phyloP scores from a whole-genome alignment of 1,140 invertebrate genomes.

The Melitaea cinxia region DNA sequence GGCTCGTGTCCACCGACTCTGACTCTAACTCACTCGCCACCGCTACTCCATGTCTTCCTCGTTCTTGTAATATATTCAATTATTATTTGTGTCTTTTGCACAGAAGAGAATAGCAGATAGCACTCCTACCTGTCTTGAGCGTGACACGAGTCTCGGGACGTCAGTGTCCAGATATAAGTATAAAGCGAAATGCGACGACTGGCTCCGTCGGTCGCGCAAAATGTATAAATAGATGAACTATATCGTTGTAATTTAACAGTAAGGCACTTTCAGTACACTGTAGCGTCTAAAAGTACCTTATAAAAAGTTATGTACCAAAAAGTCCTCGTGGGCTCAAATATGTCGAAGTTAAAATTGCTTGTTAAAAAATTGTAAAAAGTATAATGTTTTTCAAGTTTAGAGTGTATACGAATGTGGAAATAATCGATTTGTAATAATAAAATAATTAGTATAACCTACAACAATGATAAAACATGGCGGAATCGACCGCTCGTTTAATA shows the following conservation, averaged over 20 bases:
- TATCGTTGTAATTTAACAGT: slow-evolving; percentile 65
- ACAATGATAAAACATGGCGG: slow-evolving; percentile 32
- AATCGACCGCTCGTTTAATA: slow-evolving; percentile 39
- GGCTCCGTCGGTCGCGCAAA: slow-evolving; percentile 23
- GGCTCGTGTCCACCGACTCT: slow-evolving; percentile 1
- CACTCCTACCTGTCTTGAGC: not conserved
- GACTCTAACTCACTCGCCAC: not conserved
- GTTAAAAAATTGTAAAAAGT: slow-evolving; percentile 68
- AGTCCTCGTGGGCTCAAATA: slow-evolving; percentile 54
- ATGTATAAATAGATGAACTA: slow-evolving; percentile 75
- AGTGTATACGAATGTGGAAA: slow-evolving; percentile 59
- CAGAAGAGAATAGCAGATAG: not conserved
- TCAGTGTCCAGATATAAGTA: slow-evolving; percentile 31
- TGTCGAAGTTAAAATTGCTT: slow-evolving; percentile 62
- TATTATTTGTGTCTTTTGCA: slow-evolving; percentile 9
- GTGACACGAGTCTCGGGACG: slow-evolving; percentile 11
- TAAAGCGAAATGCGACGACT: slow-evolving; percentile 19
- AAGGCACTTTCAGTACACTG: slow-evolving; percentile 66
- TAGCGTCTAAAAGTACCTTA: slow-evolving; percentile 60
- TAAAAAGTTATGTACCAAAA: slow-evolving; percentile 48
- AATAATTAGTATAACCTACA: slow-evolving; percentile 58
- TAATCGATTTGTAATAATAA: slow-evolving; percentile 65
- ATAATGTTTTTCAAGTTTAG: slow-evolving; percentile 68
- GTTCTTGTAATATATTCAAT: slow-evolving; percentile 11
- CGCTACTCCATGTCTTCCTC: slow-evolving; percentile 28